These are phyloP conservation scores for Procambarus virginalis DNA, from an alignment of 1,140 invertebrate species.

Conservation along the genomic window DNA sequence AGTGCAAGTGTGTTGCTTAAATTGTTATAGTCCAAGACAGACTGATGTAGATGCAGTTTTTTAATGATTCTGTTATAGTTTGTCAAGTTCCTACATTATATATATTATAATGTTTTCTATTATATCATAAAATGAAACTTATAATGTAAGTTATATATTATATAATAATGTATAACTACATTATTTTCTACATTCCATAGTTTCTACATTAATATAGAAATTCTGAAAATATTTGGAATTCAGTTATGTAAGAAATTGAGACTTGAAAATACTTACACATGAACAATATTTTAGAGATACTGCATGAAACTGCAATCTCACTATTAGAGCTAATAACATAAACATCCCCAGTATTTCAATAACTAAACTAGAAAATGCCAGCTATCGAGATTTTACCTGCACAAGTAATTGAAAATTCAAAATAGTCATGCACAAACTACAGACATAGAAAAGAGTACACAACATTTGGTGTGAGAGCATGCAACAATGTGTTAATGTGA, in stretches of 20 bases:
- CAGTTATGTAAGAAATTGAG: not conserved
- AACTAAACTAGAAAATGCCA: not conserved
- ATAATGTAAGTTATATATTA: too few relatives aligned
- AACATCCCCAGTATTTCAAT: not conserved
- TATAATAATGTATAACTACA: too few relatives aligned
- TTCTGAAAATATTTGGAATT: not conserved
- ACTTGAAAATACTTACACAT: not conserved
- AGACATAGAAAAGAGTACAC: not conserved
- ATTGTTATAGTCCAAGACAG: too few relatives aligned
- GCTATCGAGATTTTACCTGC: not conserved
- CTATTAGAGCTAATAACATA: not conserved
- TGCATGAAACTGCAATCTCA: not conserved
- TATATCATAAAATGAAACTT: too few relatives aligned
- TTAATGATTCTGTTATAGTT: too few relatives aligned
- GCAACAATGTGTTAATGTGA: not conserved
- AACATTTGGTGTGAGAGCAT: not conserved
- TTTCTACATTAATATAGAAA: too few relatives aligned
- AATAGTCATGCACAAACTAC: constrained; percentile 3
- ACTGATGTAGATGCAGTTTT: too few relatives aligned
- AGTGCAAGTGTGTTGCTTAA: too few relatives aligned
- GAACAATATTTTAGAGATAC: not conserved
- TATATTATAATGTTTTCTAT: too few relatives aligned
- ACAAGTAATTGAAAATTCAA: not conserved
- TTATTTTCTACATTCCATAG: too few relatives aligned
- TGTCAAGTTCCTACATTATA: too few relatives aligned